Base-by-base conservation (phyloP, 2,888 invertebrate genomes). In the Drosophila incognita region DNA sequence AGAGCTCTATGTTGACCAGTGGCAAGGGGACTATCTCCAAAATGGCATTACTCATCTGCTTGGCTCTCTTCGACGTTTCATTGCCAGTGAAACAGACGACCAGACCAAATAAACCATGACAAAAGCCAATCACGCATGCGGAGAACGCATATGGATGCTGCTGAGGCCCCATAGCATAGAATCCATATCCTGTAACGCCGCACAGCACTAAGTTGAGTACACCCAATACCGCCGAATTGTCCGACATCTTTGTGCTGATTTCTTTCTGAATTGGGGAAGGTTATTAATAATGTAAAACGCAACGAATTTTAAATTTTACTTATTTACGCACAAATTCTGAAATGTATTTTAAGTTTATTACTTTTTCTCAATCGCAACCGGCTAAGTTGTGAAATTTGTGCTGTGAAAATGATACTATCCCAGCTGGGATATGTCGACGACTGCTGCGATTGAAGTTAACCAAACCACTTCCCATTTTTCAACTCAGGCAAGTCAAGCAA, bases 11-110 rank as follows among this genome's bases (percentile, higher is more conserved):
- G 31, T 91, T 92, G 42, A 90, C 74, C 68, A 91, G 40, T 0
- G 92, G 90, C 64, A 92, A 46, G 0, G 91, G 87, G 2, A 90
- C 42, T 0, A 92, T 61, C 27, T 91, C 86, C 76, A 91, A 71
- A 10, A 90, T 65, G 0, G 57, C n/a, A 6, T 63, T 56, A 0
- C 82, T 81, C 5, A 75, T 56, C 0, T 76, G 51, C 29, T 69
- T 71, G 0, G 61, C 62, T 5, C 29, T 74, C 10, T 31, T 52
- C 4, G 40, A 42, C 58, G 5, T 51, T 51, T 74, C 67, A 11
- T 60, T 40, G 40, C 40, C 69, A 0, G 48, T 33, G 2, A 79
- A 13, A 24, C 68, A 38, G 3, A 69, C 63, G 6, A 82, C 65
- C n/a, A 90, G n/a, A 0, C 85, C 87, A 27, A 80, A 2, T 4